Evolutionary conservation across 2,797 vertebrate species (phyloP), one percentile per base, ranked within the genome.

Genomic region (Hipposideros larvatus): DNA sequence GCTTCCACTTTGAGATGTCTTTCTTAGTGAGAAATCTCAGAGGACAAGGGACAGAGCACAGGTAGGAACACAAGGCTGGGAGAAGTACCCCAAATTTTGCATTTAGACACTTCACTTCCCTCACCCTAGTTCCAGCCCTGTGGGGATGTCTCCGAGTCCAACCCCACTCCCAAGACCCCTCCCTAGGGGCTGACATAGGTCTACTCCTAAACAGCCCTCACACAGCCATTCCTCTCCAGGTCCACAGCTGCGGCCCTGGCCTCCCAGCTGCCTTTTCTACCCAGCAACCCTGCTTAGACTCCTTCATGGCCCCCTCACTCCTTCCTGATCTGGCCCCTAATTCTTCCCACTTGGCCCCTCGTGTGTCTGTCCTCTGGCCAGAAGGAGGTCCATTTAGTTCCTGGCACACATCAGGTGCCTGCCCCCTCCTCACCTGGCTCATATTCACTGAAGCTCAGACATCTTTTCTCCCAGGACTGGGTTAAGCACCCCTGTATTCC

Each of bases 11-110:
- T 65, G 51, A 65, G 48, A 41, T 41, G 22, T 82, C 55, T 85
- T 31, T 63, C 61, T 75, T 75, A 90, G 66, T 61, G 31, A 90
- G 34, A 90, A 94, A 87, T 48, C 41, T 66, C 85, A 22, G 61
- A 68, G 24, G 51, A 51, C 11, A 28, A 22, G 11, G 34, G 77
- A 78, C 55, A 93, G 43, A 13, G 22, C 14, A 89, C 71, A 82
- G 4, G 31, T 43, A 41, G 65, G 31, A 61, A 71, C 21, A 37
- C n/a, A 88, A 82, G 48, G 57, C 55, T 57, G 31, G 26, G 11
- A 22, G 43, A 5, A 77, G 53, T 61, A 61, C n/a, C 55, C 57
- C 63, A 71, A 46, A 43, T 74, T 70, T n/a, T 79, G 28, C 41
- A 59, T 55, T 31, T 53, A 63, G 43, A 31, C 11, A 48, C 41